phyloP scores from a whole-genome alignment of 2,113 vertebrate genomes.

The Sisor rabdophorus region DNA sequence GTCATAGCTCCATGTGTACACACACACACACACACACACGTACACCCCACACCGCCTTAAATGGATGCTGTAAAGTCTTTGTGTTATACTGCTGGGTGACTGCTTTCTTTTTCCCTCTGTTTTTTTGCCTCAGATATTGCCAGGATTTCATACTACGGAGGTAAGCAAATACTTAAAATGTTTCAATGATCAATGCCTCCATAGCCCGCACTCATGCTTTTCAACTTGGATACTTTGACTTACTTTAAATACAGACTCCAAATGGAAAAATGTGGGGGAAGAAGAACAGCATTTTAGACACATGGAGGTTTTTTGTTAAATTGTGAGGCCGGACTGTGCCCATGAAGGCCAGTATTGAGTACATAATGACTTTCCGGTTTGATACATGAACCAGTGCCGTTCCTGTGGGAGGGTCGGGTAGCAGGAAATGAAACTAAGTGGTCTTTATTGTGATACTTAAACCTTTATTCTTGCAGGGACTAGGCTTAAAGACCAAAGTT shows the following conservation, averaged over 20 bases:
- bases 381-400: conserved; percentile 40
- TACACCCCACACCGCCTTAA: conserved; percentile 24
- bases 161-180: conserved; percentile 64
- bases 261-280: background rate
- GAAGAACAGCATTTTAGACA: conserved; percentile 17
- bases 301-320: background rate
- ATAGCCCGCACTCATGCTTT: background rate
- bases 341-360: conserved; percentile 37
- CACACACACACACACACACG: background rate
- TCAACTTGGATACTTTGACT: background rate
- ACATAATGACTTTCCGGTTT: conserved; percentile 22
- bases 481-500: background rate
- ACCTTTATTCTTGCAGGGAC: background rate
- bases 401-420: conserved; percentile 35
- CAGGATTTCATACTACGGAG: conserved; percentile 76
- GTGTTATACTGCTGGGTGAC: conserved; percentile 1
- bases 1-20: background rate
- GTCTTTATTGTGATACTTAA: conserved; percentile 1
- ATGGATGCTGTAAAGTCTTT: conserved; percentile 15
- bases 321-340: background rate
- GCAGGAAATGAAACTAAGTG: conserved; percentile 36
- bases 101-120: conserved; percentile 33
- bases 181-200: background rate
- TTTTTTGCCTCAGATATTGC: conserved; percentile 81
- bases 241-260: background rate